Evolutionary conservation across 2,888 invertebrate genomes (phyloP).

Genomic region (Drosophila stalkeri): DNA sequence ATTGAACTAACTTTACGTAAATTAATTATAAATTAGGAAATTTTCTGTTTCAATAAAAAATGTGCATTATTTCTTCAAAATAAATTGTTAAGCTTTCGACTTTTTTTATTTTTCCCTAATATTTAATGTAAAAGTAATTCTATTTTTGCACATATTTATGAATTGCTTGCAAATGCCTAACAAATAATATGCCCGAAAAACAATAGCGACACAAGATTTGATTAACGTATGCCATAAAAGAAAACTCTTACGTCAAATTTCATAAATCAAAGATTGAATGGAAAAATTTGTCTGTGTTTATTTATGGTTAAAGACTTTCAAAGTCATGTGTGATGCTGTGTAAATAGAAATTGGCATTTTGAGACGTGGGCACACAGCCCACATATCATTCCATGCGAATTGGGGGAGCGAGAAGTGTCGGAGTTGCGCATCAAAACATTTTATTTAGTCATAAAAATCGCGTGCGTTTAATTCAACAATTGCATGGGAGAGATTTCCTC

Average conservation of each 20-base stretch:
- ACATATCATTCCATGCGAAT: slow-evolving; percentile 21
- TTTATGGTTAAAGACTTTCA: slow-evolving; percentile 70
- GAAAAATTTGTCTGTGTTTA: slow-evolving; percentile 46
- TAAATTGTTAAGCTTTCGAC: background rate
- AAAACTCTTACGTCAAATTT: slow-evolving; percentile 5
- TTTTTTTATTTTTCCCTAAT: background rate
- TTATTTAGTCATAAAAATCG: slow-evolving; percentile 77
- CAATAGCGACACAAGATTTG: slow-evolving; percentile 52
- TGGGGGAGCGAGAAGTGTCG: background rate
- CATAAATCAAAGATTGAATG: slow-evolving; percentile 32
- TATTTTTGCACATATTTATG: background rate
- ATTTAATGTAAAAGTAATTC: background rate
- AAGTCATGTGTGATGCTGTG: slow-evolving; percentile 33
- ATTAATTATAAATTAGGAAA: background rate
- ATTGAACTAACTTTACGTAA: background rate
- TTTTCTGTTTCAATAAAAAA: no score
- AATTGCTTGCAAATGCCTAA: background rate
- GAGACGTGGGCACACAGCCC: slow-evolving; percentile 41
- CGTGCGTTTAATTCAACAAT: slow-evolving; percentile 63
- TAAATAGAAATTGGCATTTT: slow-evolving; percentile 73
- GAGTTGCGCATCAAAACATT: slow-evolving; percentile 47
- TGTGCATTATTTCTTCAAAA: no score
- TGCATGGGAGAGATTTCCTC: slow-evolving; percentile 9
- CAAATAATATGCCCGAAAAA: slow-evolving; percentile 26
- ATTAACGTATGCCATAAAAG: slow-evolving; percentile 46